phyloP scores from a whole-genome alignment of 2,113 vertebrate genomes.

The Plecotus auritus region DNA sequence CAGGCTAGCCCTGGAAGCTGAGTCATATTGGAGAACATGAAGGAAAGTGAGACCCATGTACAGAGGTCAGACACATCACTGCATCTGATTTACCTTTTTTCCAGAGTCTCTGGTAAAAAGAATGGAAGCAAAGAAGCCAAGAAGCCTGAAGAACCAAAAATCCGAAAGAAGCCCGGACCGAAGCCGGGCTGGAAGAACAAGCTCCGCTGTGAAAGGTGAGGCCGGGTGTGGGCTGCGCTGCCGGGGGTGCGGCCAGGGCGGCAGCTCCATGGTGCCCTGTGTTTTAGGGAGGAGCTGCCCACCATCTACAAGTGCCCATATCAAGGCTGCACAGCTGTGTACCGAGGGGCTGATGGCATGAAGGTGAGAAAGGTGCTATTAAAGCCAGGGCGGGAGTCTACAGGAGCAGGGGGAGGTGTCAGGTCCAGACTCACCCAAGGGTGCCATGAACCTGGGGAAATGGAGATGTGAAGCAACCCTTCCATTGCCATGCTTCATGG shows the following conservation, averaged over 20 bases:
- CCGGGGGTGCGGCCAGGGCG: accelerated
- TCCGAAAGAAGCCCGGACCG: conserved; percentile 93
- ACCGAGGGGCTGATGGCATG: conserved; percentile 92
- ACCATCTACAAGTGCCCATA: conserved; percentile 98
- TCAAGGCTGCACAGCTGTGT: conserved; percentile 95
- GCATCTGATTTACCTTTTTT: neutral
- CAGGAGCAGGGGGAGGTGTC: neutral
- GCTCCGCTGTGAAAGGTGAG: conserved; percentile 90
- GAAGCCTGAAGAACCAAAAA: conserved; percentile 82
- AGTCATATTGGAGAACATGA: neutral
- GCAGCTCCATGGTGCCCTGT: neutral
- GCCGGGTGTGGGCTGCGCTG: accelerated
- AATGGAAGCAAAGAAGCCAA: conserved; percentile 77
- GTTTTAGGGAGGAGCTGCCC: conserved; percentile 93
- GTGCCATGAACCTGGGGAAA: neutral
- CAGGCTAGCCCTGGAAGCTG: neutral
- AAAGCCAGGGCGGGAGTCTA: neutral
- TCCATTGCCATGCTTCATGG: neutral
- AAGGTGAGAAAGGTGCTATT: conserved; percentile 83
- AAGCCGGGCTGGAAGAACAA: conserved; percentile 98
- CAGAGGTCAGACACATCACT: neutral
- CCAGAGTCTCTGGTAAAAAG: conserved; percentile 80
- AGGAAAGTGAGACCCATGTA: accelerated
- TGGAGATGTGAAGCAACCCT: neutral
- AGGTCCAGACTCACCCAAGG: neutral